Percentiles rank a stretch among this genome's conserved stretches.
These are phyloP conservation scores for Gallinago nigripennis DNA, from an alignment of 2,797 vertebrate genomes.

Conservation along the genomic window DNA sequence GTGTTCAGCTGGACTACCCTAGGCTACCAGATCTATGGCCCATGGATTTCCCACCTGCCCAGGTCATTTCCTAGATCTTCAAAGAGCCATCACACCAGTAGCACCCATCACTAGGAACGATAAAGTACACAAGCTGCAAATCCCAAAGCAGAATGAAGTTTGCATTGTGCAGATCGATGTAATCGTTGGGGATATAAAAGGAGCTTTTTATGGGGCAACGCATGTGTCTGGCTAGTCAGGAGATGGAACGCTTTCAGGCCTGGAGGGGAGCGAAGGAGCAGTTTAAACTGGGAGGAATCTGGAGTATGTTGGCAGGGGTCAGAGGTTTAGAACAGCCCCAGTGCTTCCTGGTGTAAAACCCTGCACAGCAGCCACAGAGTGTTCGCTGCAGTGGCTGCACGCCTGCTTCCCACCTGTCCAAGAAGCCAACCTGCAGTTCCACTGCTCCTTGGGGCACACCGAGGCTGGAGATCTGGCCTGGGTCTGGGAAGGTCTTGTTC, in stretches of 20 bases:
- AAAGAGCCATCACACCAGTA: background rate
- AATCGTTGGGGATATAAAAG: background rate
- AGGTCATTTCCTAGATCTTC: background rate
- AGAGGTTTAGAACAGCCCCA: background rate
- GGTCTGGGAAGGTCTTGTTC: background rate
- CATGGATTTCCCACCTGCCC: background rate
- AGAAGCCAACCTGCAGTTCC: background rate
- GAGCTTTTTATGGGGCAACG: background rate
- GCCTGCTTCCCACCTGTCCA: background rate
- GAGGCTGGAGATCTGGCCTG: background rate
- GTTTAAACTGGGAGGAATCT: constrained; percentile 1
- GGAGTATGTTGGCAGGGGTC: background rate
- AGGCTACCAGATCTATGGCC: background rate
- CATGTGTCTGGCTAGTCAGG: background rate
- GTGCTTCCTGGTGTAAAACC: background rate
- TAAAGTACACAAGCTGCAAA: background rate
- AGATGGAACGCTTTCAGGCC: background rate
- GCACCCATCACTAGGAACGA: background rate
- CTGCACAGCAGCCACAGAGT: background rate
- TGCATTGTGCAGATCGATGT: background rate
- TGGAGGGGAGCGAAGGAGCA: background rate
- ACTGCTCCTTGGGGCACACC: background rate
- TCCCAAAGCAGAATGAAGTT: background rate
- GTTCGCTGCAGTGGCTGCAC: background rate
- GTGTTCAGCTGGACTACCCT: background rate